Evolutionary conservation across 2,888 invertebrate species (phyloP), one percentile per base, ranked within the genome.

Genomic region (Andrena haemorrhoa): DNA sequence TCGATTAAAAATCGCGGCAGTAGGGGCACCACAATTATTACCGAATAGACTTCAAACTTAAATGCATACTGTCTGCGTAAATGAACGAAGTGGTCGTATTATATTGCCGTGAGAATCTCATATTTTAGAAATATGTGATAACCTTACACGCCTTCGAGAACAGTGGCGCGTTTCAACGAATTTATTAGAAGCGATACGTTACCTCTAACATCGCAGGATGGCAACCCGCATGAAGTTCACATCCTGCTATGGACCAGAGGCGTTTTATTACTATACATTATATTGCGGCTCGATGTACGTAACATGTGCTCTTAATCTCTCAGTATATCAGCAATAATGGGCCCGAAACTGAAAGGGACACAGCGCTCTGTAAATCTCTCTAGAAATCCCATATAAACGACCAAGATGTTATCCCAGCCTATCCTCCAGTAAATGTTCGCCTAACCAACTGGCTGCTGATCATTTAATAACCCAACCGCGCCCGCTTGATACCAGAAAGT

Each of bases 251-350:
- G 77, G 82, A 77, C 80, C 75, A 75, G 79, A 79, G 73, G 82
- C 71, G 81, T 65, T 85, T 89, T 86, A 86, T 81, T 87, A 86
- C 80, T 80, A 79, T 82, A 78, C 84, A 83, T 85, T 90, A 87
- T 83, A 85, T 86, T 85, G 85, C 75, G 84, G 83, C 84, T 87
- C 86, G 85, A 83, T 79, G 83, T 84, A 89, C 83, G 92, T 92
- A 93, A 92, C 93, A 92, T 90, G 92, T 93, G 93, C 90, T 90
- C 87, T 91, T 93, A 92, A 93, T 93, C 93, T 92, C 89, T 77
- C 90, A 89, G 89, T 93, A 93, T 92, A 93, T 93, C 92, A 92
- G 89, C 89, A 89, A 92, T 93, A 92, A 92, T 90, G 90, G 90
- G 87, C 69, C 78, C 76, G 76, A 76, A 86, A 86, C 83, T 82